These are phyloP conservation scores for Rotaria magnacalcarata DNA, from an alignment of 2,888 invertebrate species.

Conservation along the genomic window DNA sequence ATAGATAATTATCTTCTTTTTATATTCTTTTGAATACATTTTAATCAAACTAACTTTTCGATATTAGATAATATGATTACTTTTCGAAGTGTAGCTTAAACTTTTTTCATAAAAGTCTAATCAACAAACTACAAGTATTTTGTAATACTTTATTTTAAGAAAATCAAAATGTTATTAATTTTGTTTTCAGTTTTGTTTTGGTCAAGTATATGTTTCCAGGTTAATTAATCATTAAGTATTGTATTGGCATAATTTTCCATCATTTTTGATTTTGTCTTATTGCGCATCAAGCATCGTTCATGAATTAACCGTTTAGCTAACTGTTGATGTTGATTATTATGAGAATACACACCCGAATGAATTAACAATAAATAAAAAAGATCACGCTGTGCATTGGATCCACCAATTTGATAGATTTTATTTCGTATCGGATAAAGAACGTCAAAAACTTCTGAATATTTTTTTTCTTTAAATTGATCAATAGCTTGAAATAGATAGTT, in stretches of 20 bases:
- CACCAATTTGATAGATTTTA: conserved; percentile 56
- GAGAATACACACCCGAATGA: conserved; percentile 55
- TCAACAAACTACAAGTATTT: too few species aligned
- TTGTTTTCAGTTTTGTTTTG: too few species aligned
- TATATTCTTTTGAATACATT: too few species aligned
- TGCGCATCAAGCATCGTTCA: neutral
- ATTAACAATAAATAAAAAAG: conserved; percentile 57
- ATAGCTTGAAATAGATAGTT: conserved; percentile 55
- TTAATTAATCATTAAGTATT: neutral
- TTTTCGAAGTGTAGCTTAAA: too few species aligned
- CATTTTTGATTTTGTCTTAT: neutral
- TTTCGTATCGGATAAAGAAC: conserved; percentile 55
- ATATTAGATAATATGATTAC: too few species aligned
- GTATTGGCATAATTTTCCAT: neutral
- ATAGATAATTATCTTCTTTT: too few species aligned
- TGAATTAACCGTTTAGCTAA: neutral
- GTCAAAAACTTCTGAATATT: conserved; percentile 54
- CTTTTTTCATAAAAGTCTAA: too few species aligned
- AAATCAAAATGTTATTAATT: too few species aligned
- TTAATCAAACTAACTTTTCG: too few species aligned
- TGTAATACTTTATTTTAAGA: too few species aligned
- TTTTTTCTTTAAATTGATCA: conserved; percentile 54
- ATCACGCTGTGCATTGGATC: conserved; percentile 61
- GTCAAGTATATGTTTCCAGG: neutral
- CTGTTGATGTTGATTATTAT: neutral